Percentiles rank a stretch among this genome's conserved stretches.
These are phyloP conservation scores for Nothura maculosa DNA, from an alignment of 2,797 vertebrate genomes.

Conservation along the genomic window DNA sequence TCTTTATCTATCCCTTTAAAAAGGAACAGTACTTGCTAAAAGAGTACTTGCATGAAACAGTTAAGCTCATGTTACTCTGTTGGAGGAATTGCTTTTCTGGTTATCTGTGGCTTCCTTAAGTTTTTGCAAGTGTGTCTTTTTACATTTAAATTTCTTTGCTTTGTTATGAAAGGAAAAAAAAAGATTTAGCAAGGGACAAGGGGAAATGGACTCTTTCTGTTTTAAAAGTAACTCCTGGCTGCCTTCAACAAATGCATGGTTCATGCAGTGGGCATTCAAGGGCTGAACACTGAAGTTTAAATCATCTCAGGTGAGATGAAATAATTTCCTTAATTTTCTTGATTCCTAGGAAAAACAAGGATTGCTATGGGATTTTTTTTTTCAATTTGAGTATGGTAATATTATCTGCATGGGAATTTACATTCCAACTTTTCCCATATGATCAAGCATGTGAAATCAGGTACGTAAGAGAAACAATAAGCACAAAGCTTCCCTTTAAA, in stretches of 20 bases:
- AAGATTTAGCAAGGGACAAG: background rate
- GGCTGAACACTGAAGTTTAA: conserved; percentile 18
- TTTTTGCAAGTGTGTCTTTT: conserved; percentile 13
- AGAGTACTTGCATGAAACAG: background rate
- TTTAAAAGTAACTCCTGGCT: conserved; percentile 22
- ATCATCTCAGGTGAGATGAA: background rate
- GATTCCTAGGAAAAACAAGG: background rate
- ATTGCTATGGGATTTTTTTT: background rate
- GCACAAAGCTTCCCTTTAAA: background rate
- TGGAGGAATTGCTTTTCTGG: conserved; percentile 25
- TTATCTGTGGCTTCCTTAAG: conserved; percentile 17
- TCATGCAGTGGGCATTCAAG: conserved; percentile 23
- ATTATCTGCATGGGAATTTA: background rate
- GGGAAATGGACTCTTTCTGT: conserved; percentile 17
- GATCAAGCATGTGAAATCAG: background rate
- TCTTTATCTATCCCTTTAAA: background rate
- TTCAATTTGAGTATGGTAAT: background rate
- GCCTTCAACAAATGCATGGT: background rate
- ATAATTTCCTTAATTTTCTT: background rate
- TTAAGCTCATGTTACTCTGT: background rate
- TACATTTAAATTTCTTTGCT: conserved; percentile 25
- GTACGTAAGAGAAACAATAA: background rate
- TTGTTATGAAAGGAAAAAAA: conserved; percentile 31
- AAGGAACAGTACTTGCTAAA: background rate
- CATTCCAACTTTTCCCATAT: background rate